Evolutionary conservation across 1,140 invertebrate genomes (phyloP).

Genomic region (Anoplophora glabripennis): DNA sequence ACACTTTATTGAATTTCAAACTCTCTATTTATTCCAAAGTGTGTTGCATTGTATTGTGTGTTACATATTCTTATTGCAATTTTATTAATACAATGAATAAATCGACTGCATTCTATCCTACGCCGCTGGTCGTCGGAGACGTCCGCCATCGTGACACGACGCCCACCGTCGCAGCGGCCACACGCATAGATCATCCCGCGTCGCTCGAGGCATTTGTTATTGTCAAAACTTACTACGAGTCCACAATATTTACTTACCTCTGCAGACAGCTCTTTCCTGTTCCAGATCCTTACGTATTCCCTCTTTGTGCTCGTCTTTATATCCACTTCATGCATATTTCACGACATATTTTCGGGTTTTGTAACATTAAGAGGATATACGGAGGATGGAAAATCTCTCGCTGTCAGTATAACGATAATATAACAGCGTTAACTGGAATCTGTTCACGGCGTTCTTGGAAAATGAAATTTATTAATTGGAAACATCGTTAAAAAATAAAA

Average conservation of each 20-base stretch:
- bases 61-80: not conserved
- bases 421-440: too few species aligned
- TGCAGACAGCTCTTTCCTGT: slow-evolving; percentile 7
- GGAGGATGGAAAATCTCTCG: not conserved
- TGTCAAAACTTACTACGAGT: not conserved
- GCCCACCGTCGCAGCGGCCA: not conserved
- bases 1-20: too few species aligned
- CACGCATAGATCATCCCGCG: slow-evolving; percentile 10
- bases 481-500: too few species aligned
- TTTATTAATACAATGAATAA: not conserved
- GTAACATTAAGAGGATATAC: slow-evolving; percentile 1
- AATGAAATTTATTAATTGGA: too few species aligned
- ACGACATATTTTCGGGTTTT: not conserved
- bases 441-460: too few species aligned
- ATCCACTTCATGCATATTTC: not conserved
- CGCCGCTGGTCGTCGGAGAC: slow-evolving; percentile 1
- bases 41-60: too few species aligned
- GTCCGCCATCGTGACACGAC: slow-evolving; percentile 3
- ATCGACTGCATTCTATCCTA: not conserved
- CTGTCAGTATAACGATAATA: too few species aligned
- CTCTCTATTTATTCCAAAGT: too few species aligned
- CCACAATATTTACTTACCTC: slow-evolving; percentile 6
- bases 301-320: not conserved
- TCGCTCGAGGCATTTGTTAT: slow-evolving; percentile 9
- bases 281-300: not conserved